Evolutionary conservation across 2,888 invertebrate genomes (phyloP).

Genomic region (Oscheius sp.): DNA sequence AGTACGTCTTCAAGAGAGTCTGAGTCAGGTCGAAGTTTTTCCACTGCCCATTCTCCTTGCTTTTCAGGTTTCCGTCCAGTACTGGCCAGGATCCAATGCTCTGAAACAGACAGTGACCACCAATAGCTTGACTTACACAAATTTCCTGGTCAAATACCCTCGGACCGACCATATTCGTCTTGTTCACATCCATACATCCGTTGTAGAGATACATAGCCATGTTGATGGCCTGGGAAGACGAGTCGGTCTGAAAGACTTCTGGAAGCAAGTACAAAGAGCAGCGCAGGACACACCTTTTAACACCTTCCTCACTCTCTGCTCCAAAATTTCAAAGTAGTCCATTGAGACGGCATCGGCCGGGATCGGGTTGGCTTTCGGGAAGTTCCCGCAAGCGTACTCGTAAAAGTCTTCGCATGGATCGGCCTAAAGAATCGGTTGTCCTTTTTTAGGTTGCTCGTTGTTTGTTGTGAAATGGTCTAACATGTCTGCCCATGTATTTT

Average conservation of each 20-base stretch:
- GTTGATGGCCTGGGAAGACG: slow-evolving; percentile 62
- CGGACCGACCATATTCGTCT: slow-evolving; percentile 53
- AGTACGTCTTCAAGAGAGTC: background rate
- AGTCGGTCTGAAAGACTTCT: slow-evolving; percentile 62
- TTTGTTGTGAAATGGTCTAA: too few species aligned
- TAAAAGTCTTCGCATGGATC: slow-evolving; percentile 31
- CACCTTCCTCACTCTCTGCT: background rate
- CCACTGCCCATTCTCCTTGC: background rate
- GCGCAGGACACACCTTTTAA: slow-evolving; percentile 1
- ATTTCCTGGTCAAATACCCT: slow-evolving; percentile 57
- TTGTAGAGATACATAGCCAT: slow-evolving; percentile 61
- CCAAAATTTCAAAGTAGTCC: background rate
- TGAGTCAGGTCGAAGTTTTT: slow-evolving; percentile 12
- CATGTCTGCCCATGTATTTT: too few species aligned
- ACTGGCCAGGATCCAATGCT: slow-evolving; percentile 2
- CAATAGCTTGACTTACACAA: slow-evolving; percentile 36
- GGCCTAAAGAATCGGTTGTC: background rate
- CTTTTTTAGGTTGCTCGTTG: too few species aligned
- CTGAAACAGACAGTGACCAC: background rate
- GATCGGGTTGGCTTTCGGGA: slow-evolving; percentile 11
- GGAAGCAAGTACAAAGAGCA: slow-evolving; percentile 19
- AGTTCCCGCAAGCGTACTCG: slow-evolving; percentile 27
- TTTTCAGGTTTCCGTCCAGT: background rate
- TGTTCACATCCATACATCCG: slow-evolving; percentile 64
- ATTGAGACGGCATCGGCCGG: background rate